A percentile compares a stretch with the other conserved stretches of the same genome.
phyloP scores from a whole-genome alignment of 2,797 vertebrate species.

The Gymnothorax reevesii region DNA sequence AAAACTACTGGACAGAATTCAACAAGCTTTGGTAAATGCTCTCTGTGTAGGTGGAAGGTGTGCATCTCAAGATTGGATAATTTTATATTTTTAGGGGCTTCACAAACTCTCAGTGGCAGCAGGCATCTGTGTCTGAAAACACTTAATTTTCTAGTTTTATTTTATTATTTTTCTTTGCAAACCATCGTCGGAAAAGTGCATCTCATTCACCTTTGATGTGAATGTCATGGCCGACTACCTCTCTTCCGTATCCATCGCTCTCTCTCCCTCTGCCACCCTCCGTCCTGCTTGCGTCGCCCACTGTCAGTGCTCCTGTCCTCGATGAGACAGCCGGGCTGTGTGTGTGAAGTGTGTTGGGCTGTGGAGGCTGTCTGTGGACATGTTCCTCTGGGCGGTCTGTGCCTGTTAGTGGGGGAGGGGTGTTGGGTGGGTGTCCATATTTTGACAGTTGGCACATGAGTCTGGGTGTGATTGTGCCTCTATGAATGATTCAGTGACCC shows the following conservation, averaged over 20 bases:
- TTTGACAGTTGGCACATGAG: neutral
- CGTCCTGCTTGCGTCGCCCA: neutral
- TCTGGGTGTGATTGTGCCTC: neutral
- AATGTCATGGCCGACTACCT: neutral
- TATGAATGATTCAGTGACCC: constrained; percentile 58
- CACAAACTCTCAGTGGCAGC: no score
- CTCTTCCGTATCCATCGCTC: neutral
- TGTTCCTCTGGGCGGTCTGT: neutral
- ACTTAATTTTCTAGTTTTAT: no score
- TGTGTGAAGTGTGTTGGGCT: neutral
- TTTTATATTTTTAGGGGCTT: no score
- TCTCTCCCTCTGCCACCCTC: neutral
- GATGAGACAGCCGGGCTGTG: constrained; percentile 31
- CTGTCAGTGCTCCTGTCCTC: constrained; percentile 19
- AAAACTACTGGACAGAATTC: no score
- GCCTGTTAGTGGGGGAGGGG: neutral
- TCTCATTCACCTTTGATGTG: neutral
- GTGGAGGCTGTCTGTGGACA: neutral
- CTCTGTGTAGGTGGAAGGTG: no score
- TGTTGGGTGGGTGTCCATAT: neutral
- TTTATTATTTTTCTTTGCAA: neutral
- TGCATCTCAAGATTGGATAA: no score
- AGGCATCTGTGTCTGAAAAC: no score
- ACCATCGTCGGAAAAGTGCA: neutral
- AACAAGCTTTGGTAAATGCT: no score